Evolutionary conservation across 2,888 invertebrate genomes (phyloP), one percentile per base, ranked within the genome.

Genomic region (Philaethria dido): DNA sequence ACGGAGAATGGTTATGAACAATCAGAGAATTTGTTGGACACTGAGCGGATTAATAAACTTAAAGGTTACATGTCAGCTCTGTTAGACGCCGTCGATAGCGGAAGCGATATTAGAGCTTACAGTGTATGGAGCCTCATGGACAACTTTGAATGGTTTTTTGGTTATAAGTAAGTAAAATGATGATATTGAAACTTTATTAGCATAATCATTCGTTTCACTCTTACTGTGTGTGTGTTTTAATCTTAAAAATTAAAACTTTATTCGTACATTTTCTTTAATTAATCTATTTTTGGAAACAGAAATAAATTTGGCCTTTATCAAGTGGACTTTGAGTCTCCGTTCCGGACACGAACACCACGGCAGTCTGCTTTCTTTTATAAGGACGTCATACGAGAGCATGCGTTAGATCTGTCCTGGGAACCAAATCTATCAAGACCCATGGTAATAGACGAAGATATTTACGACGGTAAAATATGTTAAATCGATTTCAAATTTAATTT

Each of bases 1-100:
- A 66, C 62, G 3, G 69, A 69, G 22, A 66, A 44, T 36, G 69
- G 69, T 5, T 62, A 54, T 11, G 13, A 59, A 18, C 42, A 57
- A 6, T n/a, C 20, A 22, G 20, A 25, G 6, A 62, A 39, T 3
- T 45, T 69, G 9, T 13, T 54, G 4, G 63, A 64, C n/a, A 13
- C 22, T 1, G 44, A 45, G 9, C 45, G 45, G 16, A 18, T 63
- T 2, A 13, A 39, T 18, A 29, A 54, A 2, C 18, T 25, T 20
- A 33, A 33, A 20, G 3, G 14, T 9, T 63, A 54, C 44, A 29
- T 63, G 39, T 42, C 52, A 8, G 63, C 33, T 13, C 25, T 63
- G 44, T 14, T 63, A 18, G 63, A 63, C 14, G 63, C 54, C 14
- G 18, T 44, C 29, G 54, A 52, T 0, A 18, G 18, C 18, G 63